phyloP scores from a whole-genome alignment of 2,888 invertebrate species.

The Barypeithes pellucidus region DNA sequence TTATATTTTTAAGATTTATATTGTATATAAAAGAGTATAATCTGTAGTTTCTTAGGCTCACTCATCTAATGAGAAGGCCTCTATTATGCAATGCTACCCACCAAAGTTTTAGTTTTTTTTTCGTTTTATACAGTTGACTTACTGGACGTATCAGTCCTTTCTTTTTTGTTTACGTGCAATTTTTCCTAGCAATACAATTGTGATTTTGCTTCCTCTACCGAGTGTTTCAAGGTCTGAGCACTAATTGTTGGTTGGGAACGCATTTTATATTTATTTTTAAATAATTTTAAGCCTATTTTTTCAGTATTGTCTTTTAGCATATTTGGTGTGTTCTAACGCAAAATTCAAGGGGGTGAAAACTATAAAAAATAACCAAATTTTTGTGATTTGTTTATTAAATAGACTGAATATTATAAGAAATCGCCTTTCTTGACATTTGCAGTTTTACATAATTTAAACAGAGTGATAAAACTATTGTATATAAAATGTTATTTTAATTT shows the following conservation, averaged over 20 bases:
- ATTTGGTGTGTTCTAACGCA: constrained; percentile 49
- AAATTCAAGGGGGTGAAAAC: constrained; percentile 42
- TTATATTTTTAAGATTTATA: constrained; percentile 42
- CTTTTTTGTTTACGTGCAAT: constrained; percentile 64
- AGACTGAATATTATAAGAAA: constrained; percentile 52
- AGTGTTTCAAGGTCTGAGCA: constrained; percentile 20
- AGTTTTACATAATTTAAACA: constrained; percentile 39
- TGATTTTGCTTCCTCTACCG: constrained; percentile 59
- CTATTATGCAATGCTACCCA: constrained; percentile 65
- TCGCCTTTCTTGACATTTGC: constrained; percentile 47
- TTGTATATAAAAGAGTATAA: constrained; percentile 43
- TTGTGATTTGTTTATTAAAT: constrained; percentile 44
- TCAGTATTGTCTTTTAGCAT: constrained; percentile 50
- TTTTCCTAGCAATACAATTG: constrained; percentile 64
- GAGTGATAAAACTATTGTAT: constrained; percentile 37
- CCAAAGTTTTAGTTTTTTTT: constrained; percentile 64
- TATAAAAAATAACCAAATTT: constrained; percentile 43
- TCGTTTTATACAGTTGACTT: constrained; percentile 58
- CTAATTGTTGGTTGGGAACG: constrained; percentile 32
- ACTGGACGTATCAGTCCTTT: constrained; percentile 52
- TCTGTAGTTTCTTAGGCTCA: constrained; percentile 55
- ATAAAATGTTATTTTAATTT: constrained; percentile 53
- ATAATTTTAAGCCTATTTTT: constrained; percentile 41
- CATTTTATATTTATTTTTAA: constrained; percentile 51
- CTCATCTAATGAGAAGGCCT: constrained; percentile 60